These are phyloP conservation scores for Drosophila antonietae DNA, from an alignment of 2,888 invertebrate species.

Conservation along the genomic window DNA sequence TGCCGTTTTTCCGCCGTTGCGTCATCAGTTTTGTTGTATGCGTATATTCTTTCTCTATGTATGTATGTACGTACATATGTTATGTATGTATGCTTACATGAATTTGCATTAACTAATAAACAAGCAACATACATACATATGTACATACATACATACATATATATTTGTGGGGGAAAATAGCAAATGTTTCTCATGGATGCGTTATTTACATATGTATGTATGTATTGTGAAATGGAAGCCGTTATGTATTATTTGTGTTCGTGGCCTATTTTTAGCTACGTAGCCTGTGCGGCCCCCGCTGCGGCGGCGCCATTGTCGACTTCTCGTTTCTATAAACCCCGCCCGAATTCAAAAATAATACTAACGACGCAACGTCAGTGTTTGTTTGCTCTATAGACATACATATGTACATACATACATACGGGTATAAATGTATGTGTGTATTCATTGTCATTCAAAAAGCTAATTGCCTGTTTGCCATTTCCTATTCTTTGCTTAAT, in stretches of 20 bases:
- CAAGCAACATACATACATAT: not conserved
- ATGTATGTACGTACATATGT: not conserved
- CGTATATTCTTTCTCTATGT: conserved; percentile 16
- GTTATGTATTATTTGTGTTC: conserved; percentile 54
- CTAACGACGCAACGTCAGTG: conserved; percentile 41
- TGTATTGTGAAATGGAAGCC: conserved; percentile 47
- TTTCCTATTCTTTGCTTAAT: conserved; percentile 56
- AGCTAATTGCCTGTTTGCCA: conserved; percentile 42
- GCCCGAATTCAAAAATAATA: conserved; percentile 44
- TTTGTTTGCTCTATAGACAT: conserved; percentile 48
- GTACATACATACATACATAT: no score
- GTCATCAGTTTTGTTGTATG: conserved; percentile 49
- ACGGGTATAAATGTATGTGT: not conserved
- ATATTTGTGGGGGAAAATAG: conserved; percentile 6
- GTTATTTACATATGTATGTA: conserved; percentile 46
- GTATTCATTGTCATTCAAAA: conserved; percentile 17
- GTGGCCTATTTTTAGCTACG: conserved; percentile 74
- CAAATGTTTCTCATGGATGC: conserved; percentile 28
- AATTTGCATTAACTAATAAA: not conserved
- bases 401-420: not conserved
- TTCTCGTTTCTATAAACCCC: conserved; percentile 23
- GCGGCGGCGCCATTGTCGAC: conserved; percentile 39
- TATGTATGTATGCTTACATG: not conserved
- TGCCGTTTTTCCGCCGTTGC: conserved; percentile 67
- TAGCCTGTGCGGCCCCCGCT: conserved; percentile 55